Percentiles rank a stretch among this genome's conserved stretches.
Conservation (phyloP, 2,113 vertebrate species). For the Pachyramphus minor region DNA sequence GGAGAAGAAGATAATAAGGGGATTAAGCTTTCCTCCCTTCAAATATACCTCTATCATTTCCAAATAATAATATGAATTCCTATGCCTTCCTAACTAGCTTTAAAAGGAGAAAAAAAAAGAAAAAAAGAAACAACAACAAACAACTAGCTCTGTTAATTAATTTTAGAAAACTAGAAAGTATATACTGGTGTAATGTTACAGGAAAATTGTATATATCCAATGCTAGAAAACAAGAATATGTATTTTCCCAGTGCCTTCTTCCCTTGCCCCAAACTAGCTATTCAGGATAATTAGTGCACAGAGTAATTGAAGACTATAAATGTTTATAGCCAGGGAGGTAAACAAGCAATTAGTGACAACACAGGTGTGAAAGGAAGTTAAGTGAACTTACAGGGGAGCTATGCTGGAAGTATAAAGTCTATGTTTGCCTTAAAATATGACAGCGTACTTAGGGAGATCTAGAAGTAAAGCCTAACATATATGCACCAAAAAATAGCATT, state of each 20-base stretch:
- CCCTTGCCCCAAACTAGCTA: conserved; percentile 19
- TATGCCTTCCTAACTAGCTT: not conserved
- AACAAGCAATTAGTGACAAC: conserved; percentile 37
- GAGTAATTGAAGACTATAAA: conserved; percentile 31
- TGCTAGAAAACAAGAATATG: not conserved
- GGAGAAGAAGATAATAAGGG: not conserved
- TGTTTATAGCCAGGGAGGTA: conserved; percentile 31
- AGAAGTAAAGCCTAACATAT: not conserved
- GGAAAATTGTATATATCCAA: not conserved
- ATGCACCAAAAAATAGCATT: too few relatives aligned
- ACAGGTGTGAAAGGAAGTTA: conserved; percentile 33
- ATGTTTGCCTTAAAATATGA: not conserved
- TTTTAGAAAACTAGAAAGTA: not conserved
- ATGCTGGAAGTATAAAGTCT: not conserved
- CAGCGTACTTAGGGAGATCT: not conserved
- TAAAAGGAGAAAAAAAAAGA: not conserved
- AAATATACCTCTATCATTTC: not conserved
- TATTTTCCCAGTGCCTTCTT: not conserved
- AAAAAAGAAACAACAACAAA: not conserved
- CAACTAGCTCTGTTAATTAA: not conserved
- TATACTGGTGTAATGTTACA: not conserved
- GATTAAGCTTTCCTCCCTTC: not conserved
- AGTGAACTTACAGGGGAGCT: not conserved
- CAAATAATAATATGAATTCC: not conserved
- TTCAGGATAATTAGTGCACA: conserved; percentile 23